Evolutionary conservation across 1,140 invertebrate genomes (phyloP), one percentile per base, ranked within the genome.

Genomic region (Olivierus martensii): DNA sequence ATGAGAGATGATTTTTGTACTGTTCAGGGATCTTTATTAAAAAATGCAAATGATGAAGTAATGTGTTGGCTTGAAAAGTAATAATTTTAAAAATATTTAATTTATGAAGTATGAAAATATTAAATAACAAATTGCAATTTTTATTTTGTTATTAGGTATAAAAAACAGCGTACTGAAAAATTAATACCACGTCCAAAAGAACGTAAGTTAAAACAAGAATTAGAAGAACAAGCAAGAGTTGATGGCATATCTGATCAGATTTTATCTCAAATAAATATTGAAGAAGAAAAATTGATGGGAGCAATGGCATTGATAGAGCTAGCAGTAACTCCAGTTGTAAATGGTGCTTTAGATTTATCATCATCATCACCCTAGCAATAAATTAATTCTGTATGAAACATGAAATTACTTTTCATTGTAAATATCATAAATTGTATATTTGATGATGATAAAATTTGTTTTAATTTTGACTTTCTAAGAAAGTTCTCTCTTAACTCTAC

Each of bases 271-370:
- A 28, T 41, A 7, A 36, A 15, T 0, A 71, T 73, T 43, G 70
- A 72, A 49, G 72, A 72, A 61, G 72, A 78, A 38, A 73, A 76
- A 57, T 74, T 75, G 71, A 60, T 78, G 14, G 77, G 78, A 19
- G 80, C 80, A 21, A 69, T 83, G 56, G 80, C 80, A 34, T 66
- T 83, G 0, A 79, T 82, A 65, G 76, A 82, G 65, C 63, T 83
- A 21, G 71, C 76, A 28, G 28, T 28, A 4, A 28, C 28, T 28
- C 28, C 28, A 28, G 28, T 28, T 6, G 2, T 28, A 28, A 28
- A 28, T 28, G 28, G 28, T 28, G 28, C 9, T 28, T 9, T 28
- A 28, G 28, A 28, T 9, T 28, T 28, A 28, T 28, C 28, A 9
- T 28, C 28, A 9, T 28, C 28, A 2, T 28, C 28, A 28, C 28